Evolutionary conservation across 2,797 vertebrate genomes (phyloP).

Genomic region (Rhincodon typus): DNA sequence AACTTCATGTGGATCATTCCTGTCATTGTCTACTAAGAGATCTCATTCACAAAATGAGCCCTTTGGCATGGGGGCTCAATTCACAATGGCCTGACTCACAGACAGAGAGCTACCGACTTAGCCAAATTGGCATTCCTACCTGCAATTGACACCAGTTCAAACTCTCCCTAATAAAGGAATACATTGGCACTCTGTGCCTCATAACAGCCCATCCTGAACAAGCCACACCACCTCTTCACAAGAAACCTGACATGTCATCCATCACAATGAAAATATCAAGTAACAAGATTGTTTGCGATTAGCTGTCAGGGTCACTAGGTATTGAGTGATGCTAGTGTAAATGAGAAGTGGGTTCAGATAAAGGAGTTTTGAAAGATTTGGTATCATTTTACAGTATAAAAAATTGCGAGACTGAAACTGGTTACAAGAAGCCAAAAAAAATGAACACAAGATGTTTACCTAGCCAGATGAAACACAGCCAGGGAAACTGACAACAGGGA

Average conservation of each 20-base stretch:
- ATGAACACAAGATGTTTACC: slow-evolving; percentile 1
- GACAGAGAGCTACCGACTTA: background rate
- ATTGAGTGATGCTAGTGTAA: slow-evolving; percentile 33
- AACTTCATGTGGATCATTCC: background rate
- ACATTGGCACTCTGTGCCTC: background rate
- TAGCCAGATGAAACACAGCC: background rate
- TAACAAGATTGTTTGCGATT: slow-evolving; percentile 22
- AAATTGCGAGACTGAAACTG: background rate
- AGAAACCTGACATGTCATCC: background rate
- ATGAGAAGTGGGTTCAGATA: slow-evolving; percentile 26
- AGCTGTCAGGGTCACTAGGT: slow-evolving; percentile 18
- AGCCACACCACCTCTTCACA: background rate
- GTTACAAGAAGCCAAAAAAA: background rate
- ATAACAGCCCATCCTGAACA: background rate
- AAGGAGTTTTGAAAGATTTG: slow-evolving; percentile 7
- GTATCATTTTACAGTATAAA: slow-evolving; percentile 19
- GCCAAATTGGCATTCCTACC: background rate
- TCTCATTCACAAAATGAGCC: background rate
- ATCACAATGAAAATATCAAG: slow-evolving; percentile 27
- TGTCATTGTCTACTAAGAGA: background rate
- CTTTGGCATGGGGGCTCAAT: background rate
- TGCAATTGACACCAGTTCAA: background rate
- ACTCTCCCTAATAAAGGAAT: slow-evolving; percentile 4
- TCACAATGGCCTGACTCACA: background rate
- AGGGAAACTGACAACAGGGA: background rate